Conservation (phyloP, 2,113 vertebrate species). For the Dipodomys spectabilis region DNA sequence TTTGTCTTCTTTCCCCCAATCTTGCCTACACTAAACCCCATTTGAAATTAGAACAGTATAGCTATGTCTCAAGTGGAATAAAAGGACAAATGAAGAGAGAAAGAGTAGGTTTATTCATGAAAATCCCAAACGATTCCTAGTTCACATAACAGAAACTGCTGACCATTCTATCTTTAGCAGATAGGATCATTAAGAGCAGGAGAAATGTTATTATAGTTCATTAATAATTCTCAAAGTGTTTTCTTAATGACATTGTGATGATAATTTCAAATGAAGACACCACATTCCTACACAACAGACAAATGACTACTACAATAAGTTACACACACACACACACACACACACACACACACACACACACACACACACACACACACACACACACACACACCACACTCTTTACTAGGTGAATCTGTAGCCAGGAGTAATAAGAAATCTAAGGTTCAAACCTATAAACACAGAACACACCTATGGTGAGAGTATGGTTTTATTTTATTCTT, state of each 20-base stretch:
- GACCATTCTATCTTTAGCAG: neutral
- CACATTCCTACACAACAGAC: neutral
- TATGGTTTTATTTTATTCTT: too few species aligned
- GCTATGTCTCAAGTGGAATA: neutral
- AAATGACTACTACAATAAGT: constrained; percentile 1
- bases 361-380: too few species aligned
- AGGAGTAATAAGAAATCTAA: neutral
- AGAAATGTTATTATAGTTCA: constrained; percentile 49
- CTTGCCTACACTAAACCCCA: neutral
- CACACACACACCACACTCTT: neutral
- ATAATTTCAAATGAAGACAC: constrained; percentile 55
- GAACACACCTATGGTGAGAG: neutral
- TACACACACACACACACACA: neutral
- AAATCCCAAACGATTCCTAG: neutral
- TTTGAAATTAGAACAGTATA: neutral
- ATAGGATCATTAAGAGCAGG: constrained; percentile 30
- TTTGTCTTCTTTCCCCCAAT: neutral
- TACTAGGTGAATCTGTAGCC: neutral
- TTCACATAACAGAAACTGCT: neutral
- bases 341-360: neutral
- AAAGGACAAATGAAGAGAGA: neutral
- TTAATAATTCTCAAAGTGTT: constrained; percentile 53
- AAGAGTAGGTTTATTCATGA: neutral
- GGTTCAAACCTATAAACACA: constrained; percentile 51
- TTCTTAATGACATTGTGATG: constrained; percentile 47